Conservation (phyloP, 1,140 invertebrate genomes). For the Cecropterus lyciades region DNA sequence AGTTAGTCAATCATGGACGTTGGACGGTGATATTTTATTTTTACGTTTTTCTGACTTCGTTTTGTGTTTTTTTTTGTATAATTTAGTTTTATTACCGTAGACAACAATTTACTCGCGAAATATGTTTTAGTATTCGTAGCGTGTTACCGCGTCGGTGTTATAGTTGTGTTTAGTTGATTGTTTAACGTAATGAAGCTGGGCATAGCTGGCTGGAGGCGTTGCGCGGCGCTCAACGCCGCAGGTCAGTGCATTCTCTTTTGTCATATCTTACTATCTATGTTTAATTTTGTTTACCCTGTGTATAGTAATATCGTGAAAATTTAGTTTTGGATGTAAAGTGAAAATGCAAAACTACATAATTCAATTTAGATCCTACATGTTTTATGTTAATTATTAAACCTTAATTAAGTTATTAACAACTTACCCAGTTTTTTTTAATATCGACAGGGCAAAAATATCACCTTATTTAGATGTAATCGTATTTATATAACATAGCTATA, state of each 20-base stretch:
- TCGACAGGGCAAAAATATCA: no score
- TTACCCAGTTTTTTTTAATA: no score
- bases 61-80: conserved; percentile 56
- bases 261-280: conserved; percentile 10
- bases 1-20: conserved; percentile 56
- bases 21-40: conserved; percentile 57
- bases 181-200: conserved; percentile 78
- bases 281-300: background rate
- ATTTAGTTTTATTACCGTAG: conserved; percentile 52
- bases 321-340: no score
- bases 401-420: no score
- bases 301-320: no score
- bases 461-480: no score
- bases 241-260: conserved; percentile 56
- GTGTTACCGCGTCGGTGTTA: conserved; percentile 52
- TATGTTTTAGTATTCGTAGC: conserved; percentile 55
- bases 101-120: conserved; percentile 43
- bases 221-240: conserved; percentile 61
- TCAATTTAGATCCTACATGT: no score
- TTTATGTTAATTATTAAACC: no score
- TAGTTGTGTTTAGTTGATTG: conserved; percentile 62
- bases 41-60: conserved; percentile 67
- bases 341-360: no score
- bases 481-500: no score
- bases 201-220: conserved; percentile 64